Base-by-base conservation (phyloP, 2,888 invertebrate species). In the Apodemia mormo region DNA sequence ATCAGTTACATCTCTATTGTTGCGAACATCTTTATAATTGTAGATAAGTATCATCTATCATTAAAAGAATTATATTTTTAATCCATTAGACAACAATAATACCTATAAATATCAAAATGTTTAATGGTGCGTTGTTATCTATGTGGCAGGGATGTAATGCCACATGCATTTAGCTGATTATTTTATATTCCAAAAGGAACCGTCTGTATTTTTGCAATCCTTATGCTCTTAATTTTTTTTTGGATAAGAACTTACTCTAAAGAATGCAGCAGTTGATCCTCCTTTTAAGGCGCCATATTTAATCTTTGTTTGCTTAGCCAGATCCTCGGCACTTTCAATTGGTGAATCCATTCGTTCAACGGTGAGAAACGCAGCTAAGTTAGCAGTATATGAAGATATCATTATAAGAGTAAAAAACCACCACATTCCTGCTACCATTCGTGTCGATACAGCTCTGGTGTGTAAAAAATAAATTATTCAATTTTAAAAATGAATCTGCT, bases 321-420 rank as follows among this genome's bases (percentile, higher is more conserved):
- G 94, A 87, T 99, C 99, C 82, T 99, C 99, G 0, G 98, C 98
- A 80, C 97, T 97, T 85, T 98, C 98, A 70, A 99, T 99, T 1
- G 99, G 98, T 10, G 97, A 97, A 78, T 98, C 98, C 97, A 98
- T 98, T 78, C 98, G 94, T 82, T 97, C 98, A 22, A 97, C 97
- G 0, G 99, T 98, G 5, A 99, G 93, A 84, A 98, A 98, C 9
- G 98, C 98, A 66, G 98, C 98, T 80, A 99, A 92, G 90, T 99
- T 99, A 69, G 98, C 99, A 30, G 99, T 99, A 88, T 99, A 99
- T 8, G 98, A 98, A 0, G 98, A 98, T 77, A 98, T 98, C 97
- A 99, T 98, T 80, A 98, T 98, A 66, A 98, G 92, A 0, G 97
- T 98, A 89, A 98, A 98, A 89, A 98, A 98, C 98, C 98, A 98